Evolutionary conservation across 2,113 vertebrate genomes (phyloP).

Genomic region (Limanda limanda): DNA sequence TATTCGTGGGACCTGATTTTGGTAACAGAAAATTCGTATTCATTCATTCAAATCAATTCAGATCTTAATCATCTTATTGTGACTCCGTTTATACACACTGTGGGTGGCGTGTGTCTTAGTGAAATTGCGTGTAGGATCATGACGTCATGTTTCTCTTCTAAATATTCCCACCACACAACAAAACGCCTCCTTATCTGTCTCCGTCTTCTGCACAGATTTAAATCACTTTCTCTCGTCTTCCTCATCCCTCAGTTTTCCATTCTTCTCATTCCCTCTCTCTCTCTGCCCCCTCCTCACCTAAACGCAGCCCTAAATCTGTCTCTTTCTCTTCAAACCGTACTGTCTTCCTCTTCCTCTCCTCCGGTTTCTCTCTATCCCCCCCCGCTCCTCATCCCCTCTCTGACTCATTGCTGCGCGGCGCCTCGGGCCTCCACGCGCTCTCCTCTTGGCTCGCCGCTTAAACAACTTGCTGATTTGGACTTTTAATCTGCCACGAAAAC

Average conservation of each 20-base stretch:
- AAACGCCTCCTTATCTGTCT: conserved; percentile 12
- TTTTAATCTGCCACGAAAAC: conserved; percentile 72
- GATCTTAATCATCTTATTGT: conserved; percentile 46
- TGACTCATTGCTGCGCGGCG: conserved; percentile 56
- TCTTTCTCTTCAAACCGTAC: conserved; percentile 41
- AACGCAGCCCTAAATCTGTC: conserved; percentile 54
- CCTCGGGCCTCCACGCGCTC: conserved; percentile 46
- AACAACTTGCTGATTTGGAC: conserved; percentile 74
- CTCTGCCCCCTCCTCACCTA: conserved; percentile 19
- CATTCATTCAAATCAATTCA: conserved; percentile 55
- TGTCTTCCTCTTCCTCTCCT: conserved; percentile 32
- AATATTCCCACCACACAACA: conserved; percentile 37
- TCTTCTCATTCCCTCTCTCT: neutral
- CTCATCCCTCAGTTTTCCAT: neutral
- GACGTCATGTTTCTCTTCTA: conserved; percentile 4
- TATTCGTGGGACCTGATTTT: conserved; percentile 8
- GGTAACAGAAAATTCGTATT: conserved; percentile 30
- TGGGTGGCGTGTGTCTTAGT: neutral
- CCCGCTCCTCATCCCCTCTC: conserved; percentile 39
- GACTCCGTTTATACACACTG: conserved; percentile 15
- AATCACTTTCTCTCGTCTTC: conserved; percentile 14
- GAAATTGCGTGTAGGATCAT: conserved; percentile 22
- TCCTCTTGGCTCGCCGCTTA: conserved; percentile 65
- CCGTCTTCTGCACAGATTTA: conserved; percentile 13
- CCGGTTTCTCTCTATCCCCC: conserved; percentile 17